phyloP scores from a whole-genome alignment of 2,888 invertebrate genomes.

The Agonopterix heracliana region DNA sequence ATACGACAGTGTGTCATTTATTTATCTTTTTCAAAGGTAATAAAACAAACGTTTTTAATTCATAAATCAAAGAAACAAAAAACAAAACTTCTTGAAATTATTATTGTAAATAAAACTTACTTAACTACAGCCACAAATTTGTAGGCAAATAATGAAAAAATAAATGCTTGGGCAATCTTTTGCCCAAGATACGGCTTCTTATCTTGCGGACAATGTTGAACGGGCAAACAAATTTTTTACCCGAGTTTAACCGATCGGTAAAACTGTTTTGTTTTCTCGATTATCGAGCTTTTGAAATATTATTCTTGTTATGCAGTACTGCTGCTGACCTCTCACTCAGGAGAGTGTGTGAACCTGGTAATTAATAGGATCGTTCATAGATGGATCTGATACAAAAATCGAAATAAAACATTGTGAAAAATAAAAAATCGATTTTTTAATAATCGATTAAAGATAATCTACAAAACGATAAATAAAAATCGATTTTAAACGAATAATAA shows the following conservation, averaged over 20 bases:
- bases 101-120: not conserved
- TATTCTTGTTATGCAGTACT: not conserved
- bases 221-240: no score
- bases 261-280: no score
- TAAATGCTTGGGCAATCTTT: conserved; percentile 4
- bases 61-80: not conserved
- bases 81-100: not conserved
- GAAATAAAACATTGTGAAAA: no score
- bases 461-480: not conserved
- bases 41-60: no score
- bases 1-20: no score
- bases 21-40: no score
- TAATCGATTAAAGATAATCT: not conserved
- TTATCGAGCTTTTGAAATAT: not conserved
- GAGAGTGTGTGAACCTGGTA: not conserved
- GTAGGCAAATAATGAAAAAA: conserved; percentile 12
- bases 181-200: not conserved
- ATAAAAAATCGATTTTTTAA: not conserved
- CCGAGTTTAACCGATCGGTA: no score
- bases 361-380: not conserved
- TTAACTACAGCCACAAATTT: not conserved
- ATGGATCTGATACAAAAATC: no score
- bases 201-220: not conserved
- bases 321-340: not conserved
- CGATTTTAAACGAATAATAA: not conserved